Base-by-base conservation (phyloP, 2,797 vertebrate species). In the Acropternis orthonyx region DNA sequence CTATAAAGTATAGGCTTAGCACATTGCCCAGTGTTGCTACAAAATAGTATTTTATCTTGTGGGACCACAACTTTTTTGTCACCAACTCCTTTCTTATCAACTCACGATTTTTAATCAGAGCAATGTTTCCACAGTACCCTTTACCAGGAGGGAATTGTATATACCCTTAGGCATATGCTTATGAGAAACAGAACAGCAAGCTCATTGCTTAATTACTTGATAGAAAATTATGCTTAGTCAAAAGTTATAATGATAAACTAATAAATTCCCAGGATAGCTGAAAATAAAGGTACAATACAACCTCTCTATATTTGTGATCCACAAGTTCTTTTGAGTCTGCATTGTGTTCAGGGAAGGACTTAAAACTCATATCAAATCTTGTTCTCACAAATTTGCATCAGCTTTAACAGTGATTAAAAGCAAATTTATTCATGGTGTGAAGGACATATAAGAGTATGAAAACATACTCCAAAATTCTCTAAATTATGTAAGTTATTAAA, bases 221-320 rank as follows among this genome's bases (percentile, higher is more conserved):
- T 15, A 87, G 51, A 88, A 92, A 96, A 93, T 79, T 79, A 93
- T 66, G 39, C 89, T 95, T 85, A 85, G 75, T 92, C 67, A 90
- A 94, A 91, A 92, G 78, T 65, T 55, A 86, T 54, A 95, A 92
- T 58, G 49, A 82, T 75, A 92, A 93, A 81, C 52, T 94, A 95
- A 95, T 54, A 62, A 89, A 71, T 46, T 97, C 90, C 90, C 85
- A 82, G 48, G 85, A 75, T 28, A 94, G 65, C 43, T 55, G 69
- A 88, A 95, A 92, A 77, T 80, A 69, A 79, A 41, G 32, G 51
- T 93, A 80, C 54, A 92, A 32, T 58, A 37, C 37, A 94, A 55
- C 52, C 63, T 77, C 63, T 77, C 26, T 37, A 52, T 41, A 52
- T 66, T 76, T 6, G 5, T 71, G 41, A 84, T 91, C 30, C 67